Percentiles rank a stretch among this genome's conserved stretches.
These are phyloP conservation scores for Eulemur rubriventer DNA, from an alignment of 2,797 vertebrate species.

Conservation along the genomic window DNA sequence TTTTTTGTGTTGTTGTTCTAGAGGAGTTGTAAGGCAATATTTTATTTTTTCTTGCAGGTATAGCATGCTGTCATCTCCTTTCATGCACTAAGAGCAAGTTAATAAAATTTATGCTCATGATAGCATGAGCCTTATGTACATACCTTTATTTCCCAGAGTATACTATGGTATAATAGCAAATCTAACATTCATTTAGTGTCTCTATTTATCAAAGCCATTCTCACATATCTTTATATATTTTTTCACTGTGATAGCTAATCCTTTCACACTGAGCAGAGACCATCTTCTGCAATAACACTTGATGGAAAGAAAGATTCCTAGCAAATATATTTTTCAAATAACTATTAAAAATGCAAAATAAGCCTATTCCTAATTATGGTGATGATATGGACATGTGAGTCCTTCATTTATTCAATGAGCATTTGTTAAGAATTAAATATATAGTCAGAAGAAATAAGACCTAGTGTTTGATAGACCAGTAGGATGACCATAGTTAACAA, in stretches of 20 bases:
- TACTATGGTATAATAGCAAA: background rate
- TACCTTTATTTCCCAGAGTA: background rate
- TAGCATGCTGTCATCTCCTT: background rate
- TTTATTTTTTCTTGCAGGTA: background rate
- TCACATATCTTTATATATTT: background rate
- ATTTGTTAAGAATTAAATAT: background rate
- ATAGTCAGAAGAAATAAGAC: background rate
- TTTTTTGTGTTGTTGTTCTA: background rate
- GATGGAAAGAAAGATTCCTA: slow-evolving; percentile 13
- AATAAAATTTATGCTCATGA: slow-evolving; percentile 33
- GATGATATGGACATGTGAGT: background rate
- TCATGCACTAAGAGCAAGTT: background rate
- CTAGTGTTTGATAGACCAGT: background rate
- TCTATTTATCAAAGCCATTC: slow-evolving; percentile 42
- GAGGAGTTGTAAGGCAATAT: background rate
- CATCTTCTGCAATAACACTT: background rate
- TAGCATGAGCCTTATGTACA: slow-evolving; percentile 33
- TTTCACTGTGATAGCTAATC: background rate
- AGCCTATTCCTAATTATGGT: background rate
- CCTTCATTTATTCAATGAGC: background rate
- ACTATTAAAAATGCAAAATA: slow-evolving; percentile 27
- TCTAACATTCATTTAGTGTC: background rate
- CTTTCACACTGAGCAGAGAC: background rate
- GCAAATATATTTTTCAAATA: background rate
- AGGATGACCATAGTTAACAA: background rate